These are phyloP conservation scores for Popillia japonica DNA, from an alignment of 1,140 invertebrate genomes.

Conservation along the genomic window DNA sequence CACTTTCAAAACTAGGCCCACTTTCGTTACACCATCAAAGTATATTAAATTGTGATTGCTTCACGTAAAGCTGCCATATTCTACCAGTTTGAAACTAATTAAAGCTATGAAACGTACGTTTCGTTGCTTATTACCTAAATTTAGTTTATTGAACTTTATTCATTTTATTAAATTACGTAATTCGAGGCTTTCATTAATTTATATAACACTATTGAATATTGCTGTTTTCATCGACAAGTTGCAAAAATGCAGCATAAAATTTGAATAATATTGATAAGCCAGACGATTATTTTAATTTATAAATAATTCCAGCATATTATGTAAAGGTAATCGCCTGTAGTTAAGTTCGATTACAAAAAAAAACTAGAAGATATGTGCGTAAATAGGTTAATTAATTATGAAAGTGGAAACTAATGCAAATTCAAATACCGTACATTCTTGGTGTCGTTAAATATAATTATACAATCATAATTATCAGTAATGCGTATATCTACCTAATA, in stretches of 20 bases:
- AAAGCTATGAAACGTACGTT: neutral
- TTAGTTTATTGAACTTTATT: constrained; percentile 18
- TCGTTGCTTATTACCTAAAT: constrained; percentile 2
- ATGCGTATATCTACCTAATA: no score
- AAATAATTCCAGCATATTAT: neutral
- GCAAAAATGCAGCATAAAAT: neutral
- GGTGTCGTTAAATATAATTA: no score
- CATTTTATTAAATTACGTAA: neutral
- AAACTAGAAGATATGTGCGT: no score
- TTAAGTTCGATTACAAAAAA: neutral
- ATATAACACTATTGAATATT: neutral
- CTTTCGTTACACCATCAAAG: neutral
- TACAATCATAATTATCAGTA: no score
- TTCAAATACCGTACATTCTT: no score
- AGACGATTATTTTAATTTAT: neutral
- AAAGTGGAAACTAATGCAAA: neutral
- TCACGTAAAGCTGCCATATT: neutral
- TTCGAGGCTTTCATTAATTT: neutral
- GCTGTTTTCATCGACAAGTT: neutral
- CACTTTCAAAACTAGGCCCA: neutral
- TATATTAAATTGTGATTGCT: neutral
- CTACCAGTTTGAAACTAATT: neutral
- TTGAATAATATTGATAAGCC: neutral
- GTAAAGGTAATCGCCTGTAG: neutral
- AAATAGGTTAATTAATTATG: neutral